A percentile compares a stretch with the other conserved stretches of the same genome.
phyloP scores from a whole-genome alignment of 2,113 vertebrate species.

The Lathamus discolor region DNA sequence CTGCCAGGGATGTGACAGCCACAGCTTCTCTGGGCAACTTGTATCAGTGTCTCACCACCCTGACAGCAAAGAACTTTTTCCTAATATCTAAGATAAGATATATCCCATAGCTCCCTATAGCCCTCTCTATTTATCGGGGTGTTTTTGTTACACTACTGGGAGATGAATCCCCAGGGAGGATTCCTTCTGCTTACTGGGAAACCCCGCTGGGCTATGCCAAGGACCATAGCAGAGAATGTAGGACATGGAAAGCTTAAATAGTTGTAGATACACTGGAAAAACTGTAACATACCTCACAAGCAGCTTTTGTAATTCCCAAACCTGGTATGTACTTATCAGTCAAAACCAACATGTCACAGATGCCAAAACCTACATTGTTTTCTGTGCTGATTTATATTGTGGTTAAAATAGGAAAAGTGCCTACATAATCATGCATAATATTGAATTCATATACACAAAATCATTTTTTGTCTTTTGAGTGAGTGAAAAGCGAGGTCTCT shows the following conservation, averaged over 20 bases:
- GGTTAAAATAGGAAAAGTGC: conserved; percentile 51
- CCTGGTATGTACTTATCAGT: conserved; percentile 67
- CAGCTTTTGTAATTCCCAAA: conserved; percentile 70
- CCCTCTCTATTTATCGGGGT: neutral
- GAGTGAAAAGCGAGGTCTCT: neutral
- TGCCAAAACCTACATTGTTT: conserved; percentile 76
- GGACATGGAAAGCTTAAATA: conserved; percentile 13
- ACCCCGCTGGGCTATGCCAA: conserved; percentile 17
- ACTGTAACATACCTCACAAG: conserved; percentile 67
- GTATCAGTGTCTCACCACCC: accelerated
- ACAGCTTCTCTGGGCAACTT: neutral
- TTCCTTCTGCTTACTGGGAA: conserved; percentile 22
- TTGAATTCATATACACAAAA: conserved; percentile 16
- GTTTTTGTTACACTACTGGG: neutral
- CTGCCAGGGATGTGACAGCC: accelerated
- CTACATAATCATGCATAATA: conserved; percentile 51
- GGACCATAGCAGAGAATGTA: conserved; percentile 1
- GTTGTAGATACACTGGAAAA: conserved; percentile 55
- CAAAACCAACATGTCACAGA: conserved; percentile 67
- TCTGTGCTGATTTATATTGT: conserved; percentile 74
- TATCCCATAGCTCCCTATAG: neutral
- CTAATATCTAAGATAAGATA: neutral
- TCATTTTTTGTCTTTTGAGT: neutral
- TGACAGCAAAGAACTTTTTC: neutral
- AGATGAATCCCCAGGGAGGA: neutral